Base-by-base conservation (phyloP, 53 echinoderm and acorn worm species). In the Temnopleurus reevesii region DNA sequence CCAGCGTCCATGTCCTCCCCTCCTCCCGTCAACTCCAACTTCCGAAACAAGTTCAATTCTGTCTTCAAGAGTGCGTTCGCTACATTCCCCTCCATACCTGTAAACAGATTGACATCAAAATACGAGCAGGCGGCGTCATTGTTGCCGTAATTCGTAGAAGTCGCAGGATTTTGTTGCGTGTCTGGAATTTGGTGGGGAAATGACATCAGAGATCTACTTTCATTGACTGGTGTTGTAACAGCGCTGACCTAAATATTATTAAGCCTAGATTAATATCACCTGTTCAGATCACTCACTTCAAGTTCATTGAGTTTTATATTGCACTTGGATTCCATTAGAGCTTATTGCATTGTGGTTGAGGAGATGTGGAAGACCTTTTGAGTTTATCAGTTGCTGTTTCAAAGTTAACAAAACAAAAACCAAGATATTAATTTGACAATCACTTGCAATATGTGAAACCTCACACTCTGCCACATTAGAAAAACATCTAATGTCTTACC, bases 141-240 rank as follows among this genome's bases (percentile, higher is more conserved):
- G 43, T 71, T 71, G 19, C 71, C 71, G 41, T 71, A 41, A 63
- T 71, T 71, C 71, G 36, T 36, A 23, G 71, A 71, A 71, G 8
- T n/a, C 21, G 21, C 41, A 2, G 19, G n/a, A 36, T 71, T 41
- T 63, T 36, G n/a, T 71, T 71, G n/a, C 71, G 41, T 19, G 71
- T 41, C 13, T 21, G 8, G 6, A 41, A 31, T n/a, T 71, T 38
- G n/a, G 36, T 36, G 41, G 41, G 9, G 71, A 71, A 71, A 71
- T 71, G 28, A 41, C 71, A 71, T 71, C 41, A 38, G n/a, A 41
- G 71, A 71, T 71, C 71, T 38, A 71, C 71, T 71, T 71, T 71
- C 71, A 71, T 71, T 71, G 71, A 38, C 41, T 71, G 41, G 41
- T 41, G 21, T n/a, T 71, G 41, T 27, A 8, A 41, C 41, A 31